Percentiles rank a stretch among this genome's conserved stretches.
Conservation (phyloP, 37 sponge, comb jelly and placozoan genomes). For the Beroe forskalii region DNA sequence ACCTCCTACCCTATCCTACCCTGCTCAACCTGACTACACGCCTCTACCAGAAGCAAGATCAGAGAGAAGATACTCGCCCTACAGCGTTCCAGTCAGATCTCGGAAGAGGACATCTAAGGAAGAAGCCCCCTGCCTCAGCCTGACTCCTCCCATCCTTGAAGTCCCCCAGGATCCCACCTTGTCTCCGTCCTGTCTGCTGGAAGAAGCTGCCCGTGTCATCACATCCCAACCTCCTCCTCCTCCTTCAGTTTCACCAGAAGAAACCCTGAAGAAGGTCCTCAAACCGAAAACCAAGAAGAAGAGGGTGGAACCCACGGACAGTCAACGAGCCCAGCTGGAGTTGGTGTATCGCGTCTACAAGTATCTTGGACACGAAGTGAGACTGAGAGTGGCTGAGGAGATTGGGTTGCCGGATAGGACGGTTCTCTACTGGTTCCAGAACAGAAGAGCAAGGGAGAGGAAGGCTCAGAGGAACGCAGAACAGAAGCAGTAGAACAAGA, state of each 20-base stretch:
- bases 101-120: background rate
- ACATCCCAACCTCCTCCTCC: background rate
- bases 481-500: background rate
- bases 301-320: background rate
- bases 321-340: background rate
- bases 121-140: background rate
- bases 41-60: background rate
- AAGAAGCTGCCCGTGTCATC: background rate
- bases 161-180: background rate
- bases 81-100: background rate
- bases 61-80: background rate
- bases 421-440: slow-evolving; percentile 54
- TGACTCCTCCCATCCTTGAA: too few relatives aligned
- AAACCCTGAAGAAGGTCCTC: background rate
- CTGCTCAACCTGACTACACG: too few relatives aligned
- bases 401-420: slow-evolving; percentile 25
- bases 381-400: slow-evolving; percentile 22
- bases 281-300: background rate
- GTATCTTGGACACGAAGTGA: slow-evolving; percentile 25
- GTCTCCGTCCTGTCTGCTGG: background rate
- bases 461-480: background rate
- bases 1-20: background rate
- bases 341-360: slow-evolving; percentile 1
- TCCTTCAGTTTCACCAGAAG: background rate
- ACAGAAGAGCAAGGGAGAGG: slow-evolving; percentile 17